A percentile compares a stretch with the other conserved stretches of the same genome.
These are phyloP conservation scores for Ammodytes marinus DNA, from an alignment of 2,113 vertebrate genomes.

Conservation along the genomic window DNA sequence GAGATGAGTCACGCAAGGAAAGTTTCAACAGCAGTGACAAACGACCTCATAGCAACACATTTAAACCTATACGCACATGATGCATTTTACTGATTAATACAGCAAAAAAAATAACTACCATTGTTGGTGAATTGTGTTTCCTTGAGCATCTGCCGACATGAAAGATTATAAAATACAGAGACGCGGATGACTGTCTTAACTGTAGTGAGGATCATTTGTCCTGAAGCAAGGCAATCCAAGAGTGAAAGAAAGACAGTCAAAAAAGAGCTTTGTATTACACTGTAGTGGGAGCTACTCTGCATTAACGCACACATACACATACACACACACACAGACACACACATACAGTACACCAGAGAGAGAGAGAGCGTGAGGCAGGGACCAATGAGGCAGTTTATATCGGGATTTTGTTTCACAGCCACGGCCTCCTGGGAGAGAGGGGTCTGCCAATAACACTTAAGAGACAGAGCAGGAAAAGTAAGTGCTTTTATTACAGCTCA, in stretches of 20 bases:
- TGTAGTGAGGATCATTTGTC: constrained; percentile 72
- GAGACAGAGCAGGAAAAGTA: constrained; percentile 93
- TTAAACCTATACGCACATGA: constrained; percentile 29
- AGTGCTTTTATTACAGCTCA: constrained; percentile 93
- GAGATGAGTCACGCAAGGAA: constrained; percentile 20
- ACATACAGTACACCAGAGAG: constrained; percentile 63
- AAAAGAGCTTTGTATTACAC: constrained; percentile 72
- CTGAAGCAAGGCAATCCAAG: constrained; percentile 64
- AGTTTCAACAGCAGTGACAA: constrained; percentile 15
- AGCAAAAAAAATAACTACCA: constrained; percentile 32
- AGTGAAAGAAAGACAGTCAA: constrained; percentile 65
- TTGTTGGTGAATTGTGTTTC: constrained; percentile 33
- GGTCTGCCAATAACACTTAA: constrained; percentile 90
- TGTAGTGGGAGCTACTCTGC: constrained; percentile 41
- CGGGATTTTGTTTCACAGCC: constrained; percentile 84
- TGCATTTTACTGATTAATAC: constrained; percentile 48
- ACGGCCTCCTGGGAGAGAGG: constrained; percentile 83
- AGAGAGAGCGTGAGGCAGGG: constrained; percentile 76
- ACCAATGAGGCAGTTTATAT: constrained; percentile 85
- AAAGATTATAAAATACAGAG: constrained; percentile 64
- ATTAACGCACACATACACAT: constrained; percentile 54
- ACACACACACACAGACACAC: constrained; percentile 39
- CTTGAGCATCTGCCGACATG: constrained; percentile 53
- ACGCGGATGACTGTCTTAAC: constrained; percentile 62
- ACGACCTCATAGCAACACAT: constrained; percentile 11